These are phyloP conservation scores for Latrodectus hesperus DNA, from an alignment of 2,888 invertebrate species.

Conservation along the genomic window DNA sequence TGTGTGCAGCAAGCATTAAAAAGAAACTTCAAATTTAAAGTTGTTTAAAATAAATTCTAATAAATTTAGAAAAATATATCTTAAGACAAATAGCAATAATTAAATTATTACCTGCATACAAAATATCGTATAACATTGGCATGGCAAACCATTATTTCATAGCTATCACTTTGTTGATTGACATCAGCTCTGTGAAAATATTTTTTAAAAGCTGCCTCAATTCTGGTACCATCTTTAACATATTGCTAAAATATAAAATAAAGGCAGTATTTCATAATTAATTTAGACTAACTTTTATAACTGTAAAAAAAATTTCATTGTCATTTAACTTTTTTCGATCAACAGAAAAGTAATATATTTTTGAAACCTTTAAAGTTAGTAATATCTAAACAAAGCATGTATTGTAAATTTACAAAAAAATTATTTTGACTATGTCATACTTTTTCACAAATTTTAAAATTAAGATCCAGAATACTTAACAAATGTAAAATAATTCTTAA, in stretches of 20 bases:
- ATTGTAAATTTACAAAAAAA: too few relatives aligned
- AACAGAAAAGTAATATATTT: too few relatives aligned
- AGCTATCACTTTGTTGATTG: slow-evolving; percentile 86
- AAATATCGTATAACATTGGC: slow-evolving; percentile 94
- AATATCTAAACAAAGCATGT: too few relatives aligned
- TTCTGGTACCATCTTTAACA: slow-evolving; percentile 92
- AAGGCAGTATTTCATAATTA: too few relatives aligned
- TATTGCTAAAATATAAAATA: slow-evolving; percentile 84
- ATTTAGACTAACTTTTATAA: too few relatives aligned
- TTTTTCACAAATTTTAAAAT: too few relatives aligned
- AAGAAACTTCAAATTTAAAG: neutral
- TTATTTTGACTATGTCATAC: too few relatives aligned
- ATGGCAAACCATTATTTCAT: slow-evolving; percentile 95
- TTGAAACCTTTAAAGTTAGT: too few relatives aligned
- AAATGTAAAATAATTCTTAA: too few relatives aligned
- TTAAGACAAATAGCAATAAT: neutral
- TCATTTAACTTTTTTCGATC: too few relatives aligned
- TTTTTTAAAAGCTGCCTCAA: slow-evolving; percentile 95
- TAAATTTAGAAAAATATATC: neutral
- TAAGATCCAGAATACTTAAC: too few relatives aligned
- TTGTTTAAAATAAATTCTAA: neutral
- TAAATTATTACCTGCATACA: slow-evolving; percentile 64
- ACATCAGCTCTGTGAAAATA: slow-evolving; percentile 93
- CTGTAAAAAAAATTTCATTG: too few relatives aligned
- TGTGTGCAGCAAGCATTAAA: neutral